Evolutionary conservation across 2,888 invertebrate species (phyloP).

Genomic region (Cheilosia pagana): DNA sequence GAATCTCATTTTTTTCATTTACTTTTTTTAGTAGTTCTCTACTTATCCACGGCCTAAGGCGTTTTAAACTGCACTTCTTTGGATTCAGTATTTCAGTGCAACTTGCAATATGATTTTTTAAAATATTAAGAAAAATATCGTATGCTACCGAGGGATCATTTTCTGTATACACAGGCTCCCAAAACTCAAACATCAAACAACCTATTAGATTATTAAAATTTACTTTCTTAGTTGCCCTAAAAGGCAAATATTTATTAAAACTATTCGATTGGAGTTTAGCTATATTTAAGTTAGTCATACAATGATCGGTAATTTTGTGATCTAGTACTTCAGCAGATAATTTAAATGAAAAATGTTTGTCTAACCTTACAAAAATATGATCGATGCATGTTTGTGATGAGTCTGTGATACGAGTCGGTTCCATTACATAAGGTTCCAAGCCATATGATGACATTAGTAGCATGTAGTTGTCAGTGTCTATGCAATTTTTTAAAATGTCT

Average conservation of each 20-base stretch:
- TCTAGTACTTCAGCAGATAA: slow-evolving; percentile 24
- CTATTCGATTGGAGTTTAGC: background rate
- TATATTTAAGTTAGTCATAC: slow-evolving; percentile 11
- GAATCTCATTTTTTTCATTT: slow-evolving; percentile 26
- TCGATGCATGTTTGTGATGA: slow-evolving; percentile 7
- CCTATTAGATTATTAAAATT: slow-evolving; percentile 7
- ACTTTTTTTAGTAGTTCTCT: slow-evolving; percentile 22
- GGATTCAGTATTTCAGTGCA: background rate
- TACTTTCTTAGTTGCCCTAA: no score
- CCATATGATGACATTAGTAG: slow-evolving; percentile 24
- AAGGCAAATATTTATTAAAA: no score
- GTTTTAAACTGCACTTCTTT: slow-evolving; percentile 19
- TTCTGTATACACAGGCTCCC: slow-evolving; percentile 19
- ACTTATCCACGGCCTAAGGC: slow-evolving; percentile 40
- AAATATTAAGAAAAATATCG: slow-evolving; percentile 30
- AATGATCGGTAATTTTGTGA: slow-evolving; percentile 23
- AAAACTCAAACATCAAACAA: slow-evolving; percentile 23
- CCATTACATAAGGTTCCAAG: slow-evolving; percentile 11
- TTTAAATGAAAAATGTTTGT: background rate
- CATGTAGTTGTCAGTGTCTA: slow-evolving; percentile 10
- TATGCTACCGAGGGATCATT: slow-evolving; percentile 31
- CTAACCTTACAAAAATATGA: slow-evolving; percentile 18
- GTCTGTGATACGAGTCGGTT: slow-evolving; percentile 13
- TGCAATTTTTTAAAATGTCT: slow-evolving; percentile 1
- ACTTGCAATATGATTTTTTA: slow-evolving; percentile 28